Evolutionary conservation across 2,888 invertebrate species (phyloP), one percentile per base, ranked within the genome.

Genomic region (Cerastis rubricosa): DNA sequence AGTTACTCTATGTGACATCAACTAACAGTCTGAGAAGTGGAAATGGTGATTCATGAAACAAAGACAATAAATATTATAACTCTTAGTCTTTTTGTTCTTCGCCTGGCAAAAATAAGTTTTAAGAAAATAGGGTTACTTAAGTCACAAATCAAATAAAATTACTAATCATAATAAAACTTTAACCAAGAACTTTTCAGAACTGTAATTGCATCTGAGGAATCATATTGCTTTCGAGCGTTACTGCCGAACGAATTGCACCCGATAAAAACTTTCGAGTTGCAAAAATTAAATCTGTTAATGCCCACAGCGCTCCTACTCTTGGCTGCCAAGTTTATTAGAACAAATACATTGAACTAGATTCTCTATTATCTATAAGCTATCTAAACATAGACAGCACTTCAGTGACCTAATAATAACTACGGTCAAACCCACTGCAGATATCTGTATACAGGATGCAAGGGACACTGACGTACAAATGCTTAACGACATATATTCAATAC

Each of bases 271-370:
- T 71, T 45, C 17, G 45, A 77, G 57, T 74, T 83, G 74, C 83
- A 77, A 83, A 77, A 83, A 83, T 85, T 85, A 49, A 84, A 66
- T 86, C 71, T 70, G 57, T 63, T 84, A 85, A 83, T 85, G 11
- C 45, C n/a, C 71, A 47, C 45, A 51, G 57, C 25, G 57, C 54
- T 65, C n/a, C 17, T 59, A 59, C 59, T 66, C 51, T 70, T 11
- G 5, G 47, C 51, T 86, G 83, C 83, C 86, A 86, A 84, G 83
- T 64, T 72, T 85, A 85, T 74, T 70, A 77, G 68, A 82, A 74
- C 73, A 69, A 71, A 85, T 63, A 65, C 29, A 54, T 67, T 85
- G 54, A 69, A 70, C 72, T 51, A 64, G 72, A 85, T 70, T 66
- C 57, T 66, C 9, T 80, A 79, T 25, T 63, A 49, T 67, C 67